Evolutionary conservation across 2,888 invertebrate species (phyloP).

Genomic region (Seira sanloemensis): DNA sequence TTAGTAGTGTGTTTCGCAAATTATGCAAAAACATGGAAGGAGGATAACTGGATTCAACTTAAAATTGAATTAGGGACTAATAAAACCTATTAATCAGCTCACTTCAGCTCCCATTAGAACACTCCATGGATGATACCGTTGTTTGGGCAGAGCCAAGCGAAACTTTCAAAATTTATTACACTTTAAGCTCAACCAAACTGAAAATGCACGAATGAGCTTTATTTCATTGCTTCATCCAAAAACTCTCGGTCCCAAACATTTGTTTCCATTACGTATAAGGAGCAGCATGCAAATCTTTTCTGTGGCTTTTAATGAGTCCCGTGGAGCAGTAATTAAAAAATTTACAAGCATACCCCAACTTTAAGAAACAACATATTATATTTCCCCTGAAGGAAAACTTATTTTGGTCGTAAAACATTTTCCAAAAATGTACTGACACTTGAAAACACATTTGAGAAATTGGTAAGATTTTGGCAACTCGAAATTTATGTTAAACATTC

Average conservation of each 20-base stretch:
- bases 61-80: not conserved
- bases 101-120: not conserved
- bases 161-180: no score
- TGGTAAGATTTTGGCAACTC: no score
- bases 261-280: not conserved
- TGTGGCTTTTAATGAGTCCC: conserved; percentile 53
- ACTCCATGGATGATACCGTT: not conserved
- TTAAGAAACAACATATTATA: no score
- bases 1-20: no score
- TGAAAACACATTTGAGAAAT: no score
- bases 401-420: no score
- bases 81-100: not conserved
- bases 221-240: not conserved
- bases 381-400: no score
- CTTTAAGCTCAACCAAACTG: not conserved
- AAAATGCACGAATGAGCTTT: no score
- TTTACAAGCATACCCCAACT: conserved; percentile 49
- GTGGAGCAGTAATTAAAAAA: conserved; percentile 57
- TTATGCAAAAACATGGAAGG: not conserved
- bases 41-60: not conserved
- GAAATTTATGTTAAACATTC: no score
- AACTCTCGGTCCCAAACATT: not conserved
- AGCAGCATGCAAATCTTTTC: conserved; percentile 21
- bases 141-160: no score
- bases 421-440: no score